Conservation (phyloP, 2,797 vertebrate genomes). For the Meda fulgida region DNA sequence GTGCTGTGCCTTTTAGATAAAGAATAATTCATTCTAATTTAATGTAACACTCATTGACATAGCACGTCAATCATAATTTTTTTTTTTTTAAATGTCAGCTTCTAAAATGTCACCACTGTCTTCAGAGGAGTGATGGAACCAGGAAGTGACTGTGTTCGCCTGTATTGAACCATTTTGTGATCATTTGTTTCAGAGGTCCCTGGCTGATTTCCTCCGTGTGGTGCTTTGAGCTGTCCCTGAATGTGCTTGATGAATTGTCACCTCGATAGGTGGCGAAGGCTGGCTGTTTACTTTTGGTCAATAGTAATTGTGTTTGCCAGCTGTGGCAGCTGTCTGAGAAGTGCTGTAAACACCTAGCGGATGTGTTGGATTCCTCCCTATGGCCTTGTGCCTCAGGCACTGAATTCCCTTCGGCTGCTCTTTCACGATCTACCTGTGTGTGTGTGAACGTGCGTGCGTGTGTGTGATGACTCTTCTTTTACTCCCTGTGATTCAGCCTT, state of each 20-base stretch:
- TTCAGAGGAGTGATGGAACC: slow-evolving; percentile 5
- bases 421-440: slow-evolving; percentile 6
- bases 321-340: slow-evolving; percentile 23
- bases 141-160: slow-evolving; percentile 17
- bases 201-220: slow-evolving; percentile 19
- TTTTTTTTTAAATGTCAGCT: too few species aligned
- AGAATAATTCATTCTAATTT: slow-evolving; percentile 77
- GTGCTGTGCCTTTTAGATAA: slow-evolving; percentile 74
- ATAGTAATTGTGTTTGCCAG: slow-evolving; percentile 34
- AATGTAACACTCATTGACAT: slow-evolving; percentile 61
- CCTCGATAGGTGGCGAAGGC: slow-evolving; percentile 39
- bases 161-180: slow-evolving; percentile 19
- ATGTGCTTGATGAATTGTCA: slow-evolving; percentile 51
- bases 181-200: slow-evolving; percentile 27
- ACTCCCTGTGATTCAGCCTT: slow-evolving; percentile 3
- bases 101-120: slow-evolving; percentile 21
- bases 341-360: slow-evolving; percentile 25
- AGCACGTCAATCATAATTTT: slow-evolving; percentile 21
- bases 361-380: slow-evolving; percentile 31
- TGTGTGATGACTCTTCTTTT: not conserved
- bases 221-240: slow-evolving; percentile 28
- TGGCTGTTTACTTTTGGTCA: slow-evolving; percentile 43
- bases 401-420: slow-evolving; percentile 27
- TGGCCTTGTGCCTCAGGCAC: not conserved
- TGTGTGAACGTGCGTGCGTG: not conserved